Base-by-base conservation (phyloP, 2,797 vertebrate species). In the Natrix natrix region DNA sequence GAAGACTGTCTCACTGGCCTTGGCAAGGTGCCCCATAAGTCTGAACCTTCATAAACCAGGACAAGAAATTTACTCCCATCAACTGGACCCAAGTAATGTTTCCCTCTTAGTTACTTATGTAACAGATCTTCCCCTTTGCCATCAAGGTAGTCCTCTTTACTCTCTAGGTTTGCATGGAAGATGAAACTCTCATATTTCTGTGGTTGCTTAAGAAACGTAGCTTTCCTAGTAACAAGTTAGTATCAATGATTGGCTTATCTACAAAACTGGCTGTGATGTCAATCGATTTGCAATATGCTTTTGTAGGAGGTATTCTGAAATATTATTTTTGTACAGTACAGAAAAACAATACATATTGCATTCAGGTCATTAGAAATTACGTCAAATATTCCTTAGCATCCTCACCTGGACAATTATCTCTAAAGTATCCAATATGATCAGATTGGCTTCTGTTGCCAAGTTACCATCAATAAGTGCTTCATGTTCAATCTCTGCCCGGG, bases 401-500 rank as follows among this genome's bases (percentile, higher is more conserved):
- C 96, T 95, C 97, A 99, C 99, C 99, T 99, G 99, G 26, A 99
- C 99, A 93, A 99, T 97, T 96, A 99, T 99, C 97, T 99, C 99
- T 96, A 99, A 96, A 0, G 99, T 99, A 96, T 99, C 99, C 95
- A 99, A 97, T 96, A 99, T 99, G 88, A 99, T 99, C 52, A 99
- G 95, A 95, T 99, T 99, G 93, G 99, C 99, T 97, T 99, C 99
- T 0, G 99, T 99, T 78, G 99, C 99, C 69, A 99, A 98, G 97
- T 99, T 99, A 86, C 99, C 99, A 92, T 99, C 99, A 6, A 99
- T 99, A 93, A 99, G 98, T 0, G 99, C 99, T 97, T 99, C 99
- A 0, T 99, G 99, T 94, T 99, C 99, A 97, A 99, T 98, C 97
- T 99, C 99, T 63, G 99, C 99, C 96, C 99, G 98, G 93, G 99